Base-by-base conservation (phyloP, 1,140 invertebrate species). In the Octopus bimaculoides region DNA sequence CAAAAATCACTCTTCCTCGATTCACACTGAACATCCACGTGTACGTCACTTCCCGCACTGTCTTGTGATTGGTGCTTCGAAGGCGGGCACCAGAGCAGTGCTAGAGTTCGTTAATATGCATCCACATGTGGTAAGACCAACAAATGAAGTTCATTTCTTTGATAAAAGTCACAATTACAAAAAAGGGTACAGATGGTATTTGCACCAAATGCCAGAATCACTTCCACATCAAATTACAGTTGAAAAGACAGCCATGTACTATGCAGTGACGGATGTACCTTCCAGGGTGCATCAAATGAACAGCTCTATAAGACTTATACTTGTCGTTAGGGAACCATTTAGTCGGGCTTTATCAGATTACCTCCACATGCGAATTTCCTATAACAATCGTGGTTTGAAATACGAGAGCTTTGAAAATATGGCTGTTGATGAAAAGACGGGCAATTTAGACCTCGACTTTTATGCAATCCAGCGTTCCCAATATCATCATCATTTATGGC, bases 331-430 rank as follows among this genome's bases (percentile, higher is more conserved):
- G 10, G 95, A 97, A 90, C 96, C 96, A 2, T 95, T 97, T 8
- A 96, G 95, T 0, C 91, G 96, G 77, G 95, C 96, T n/a, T 94
- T 97, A 52, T 96, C 95, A 17, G 96, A 97, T 89, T 97, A 96
- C 83, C 94, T 95, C 0, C 96, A 97, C 82, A 77, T 84, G 41
- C 41, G 55, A 9, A 41, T 54, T 12, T 66, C 79, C 20, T 81
- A 83, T 54, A 26, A 77, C 52, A 55, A 10, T 12, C 77, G 75
- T 26, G 80, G 82, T 8, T 77, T 80, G 54, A 41, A 61, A 2
- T 80, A 82, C 76, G 73, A 79, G 75, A 84, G 55, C 10, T 83
- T 83, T 78, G 83, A 84, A 20, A 41, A 81, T 7, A 79, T 83
- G 26, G 82, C 80, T 55, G n/a, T 83, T 20, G 77, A 83, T 41